Evolutionary conservation across 1,140 invertebrate species (phyloP).

Genomic region (Aphaenogaster floridana): DNA sequence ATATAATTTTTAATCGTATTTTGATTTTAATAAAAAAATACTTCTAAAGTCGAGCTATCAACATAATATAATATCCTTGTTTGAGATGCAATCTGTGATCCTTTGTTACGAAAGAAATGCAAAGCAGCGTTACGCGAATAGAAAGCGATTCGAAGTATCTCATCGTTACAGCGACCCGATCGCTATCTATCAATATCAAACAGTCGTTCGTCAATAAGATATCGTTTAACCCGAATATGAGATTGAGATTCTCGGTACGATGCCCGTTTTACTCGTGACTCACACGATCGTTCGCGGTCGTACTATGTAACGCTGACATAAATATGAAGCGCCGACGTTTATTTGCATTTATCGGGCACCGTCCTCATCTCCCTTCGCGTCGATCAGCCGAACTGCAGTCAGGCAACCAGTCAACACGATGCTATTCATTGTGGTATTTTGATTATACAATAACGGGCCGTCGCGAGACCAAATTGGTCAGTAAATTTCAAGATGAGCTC

Average conservation of each 20-base stretch:
- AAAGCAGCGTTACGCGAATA: constrained; percentile 45
- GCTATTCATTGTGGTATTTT: constrained; percentile 35
- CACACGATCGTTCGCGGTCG: neutral
- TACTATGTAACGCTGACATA: neutral
- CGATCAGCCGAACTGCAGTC: constrained; percentile 8
- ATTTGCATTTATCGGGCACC: constrained; percentile 41
- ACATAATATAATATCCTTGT: neutral
- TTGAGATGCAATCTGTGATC: neutral
- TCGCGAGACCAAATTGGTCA: constrained; percentile 61
- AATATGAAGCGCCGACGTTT: neutral
- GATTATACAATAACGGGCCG: constrained; percentile 61
- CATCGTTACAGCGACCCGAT: neutral
- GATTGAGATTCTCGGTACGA: neutral
- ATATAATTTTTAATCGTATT: neutral
- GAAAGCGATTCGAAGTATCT: constrained; percentile 9
- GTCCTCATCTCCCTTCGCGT: constrained; percentile 7
- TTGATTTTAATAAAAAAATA: neutral
- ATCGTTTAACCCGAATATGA: neutral
- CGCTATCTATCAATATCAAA: constrained; percentile 38
- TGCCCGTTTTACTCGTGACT: constrained; percentile 2
- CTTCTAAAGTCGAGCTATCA: neutral
- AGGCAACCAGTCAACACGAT: neutral
- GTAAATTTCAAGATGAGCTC: constrained; percentile 74
- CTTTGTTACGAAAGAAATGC: constrained; percentile 46
- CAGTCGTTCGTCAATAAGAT: neutral